phyloP scores from a whole-genome alignment of 2,797 vertebrate species.

The Mormyrops attenuatus region DNA sequence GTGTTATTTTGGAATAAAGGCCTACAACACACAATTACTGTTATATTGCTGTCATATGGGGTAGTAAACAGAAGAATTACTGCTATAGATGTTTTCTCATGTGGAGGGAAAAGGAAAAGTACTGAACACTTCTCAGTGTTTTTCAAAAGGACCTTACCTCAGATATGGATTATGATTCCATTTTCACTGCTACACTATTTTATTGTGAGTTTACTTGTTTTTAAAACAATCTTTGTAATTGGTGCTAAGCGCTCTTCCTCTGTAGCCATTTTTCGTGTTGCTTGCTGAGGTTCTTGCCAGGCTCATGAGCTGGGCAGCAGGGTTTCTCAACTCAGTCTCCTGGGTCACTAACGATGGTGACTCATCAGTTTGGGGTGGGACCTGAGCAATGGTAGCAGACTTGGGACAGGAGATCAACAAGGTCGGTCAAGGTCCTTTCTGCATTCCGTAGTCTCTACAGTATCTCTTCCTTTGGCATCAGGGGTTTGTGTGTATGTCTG shows the following conservation, averaged over 20 bases:
- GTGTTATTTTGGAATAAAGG: slow-evolving; percentile 12
- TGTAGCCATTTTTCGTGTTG: not conserved
- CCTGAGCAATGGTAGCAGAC: not conserved
- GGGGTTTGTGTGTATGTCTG: slow-evolving; percentile 23
- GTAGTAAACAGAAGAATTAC: not conserved
- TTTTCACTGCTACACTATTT: slow-evolving; percentile 43
- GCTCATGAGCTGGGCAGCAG: not conserved
- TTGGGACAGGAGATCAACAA: slow-evolving; percentile 3
- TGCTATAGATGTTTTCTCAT: not conserved
- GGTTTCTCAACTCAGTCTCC: not conserved
- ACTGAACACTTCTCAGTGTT: not conserved
- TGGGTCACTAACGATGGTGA: slow-evolving; percentile 48
- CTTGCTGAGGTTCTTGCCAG: not conserved
- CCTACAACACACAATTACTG: not conserved
- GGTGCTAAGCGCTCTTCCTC: slow-evolving; percentile 27
- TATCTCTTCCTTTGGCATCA: slow-evolving; percentile 30
- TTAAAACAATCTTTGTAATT: slow-evolving; percentile 28
- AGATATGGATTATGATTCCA: not conserved
- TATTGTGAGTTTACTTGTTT: slow-evolving; percentile 20
- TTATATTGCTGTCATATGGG: not conserved
- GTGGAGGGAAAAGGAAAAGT: not conserved
- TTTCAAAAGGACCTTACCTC: slow-evolving; percentile 10
- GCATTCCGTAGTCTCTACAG: slow-evolving; percentile 31
- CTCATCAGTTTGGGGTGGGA: not conserved
- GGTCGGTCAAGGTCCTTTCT: slow-evolving; percentile 38